Evolutionary conservation across 2,113 vertebrate species (phyloP), one percentile per base, ranked within the genome.

Genomic region (Acinonyx jubatus): DNA sequence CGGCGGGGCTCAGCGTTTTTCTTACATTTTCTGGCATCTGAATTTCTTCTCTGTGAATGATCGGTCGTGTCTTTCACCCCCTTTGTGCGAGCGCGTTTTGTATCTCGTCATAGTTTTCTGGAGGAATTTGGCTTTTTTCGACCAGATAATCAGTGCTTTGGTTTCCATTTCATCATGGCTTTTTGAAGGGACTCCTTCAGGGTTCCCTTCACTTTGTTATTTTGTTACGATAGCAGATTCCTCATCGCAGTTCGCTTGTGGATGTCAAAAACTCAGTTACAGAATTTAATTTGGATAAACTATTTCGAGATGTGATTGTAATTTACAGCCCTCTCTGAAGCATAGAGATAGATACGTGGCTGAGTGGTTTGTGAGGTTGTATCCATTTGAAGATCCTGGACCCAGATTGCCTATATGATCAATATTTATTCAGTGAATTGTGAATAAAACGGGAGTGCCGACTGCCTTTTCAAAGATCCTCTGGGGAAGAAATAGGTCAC

Each of bases 341-440:
- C 36, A 31, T 6, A 81, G 69, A 81, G 86, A 84, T 31, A 57
- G 76, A 87, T 15, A n/a, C 1, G 5, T 36, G 52, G 52, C 25
- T n/a, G n/a, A 87, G 23, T 73, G 91, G 63, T 91, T 63, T 85
- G 81, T 36, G 69, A 91, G 48, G 78, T 66, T 89, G 21, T 61
- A 48, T 85, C 66, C 73, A 71, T 85, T 93, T 95, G 65, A 33
- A 38, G 65, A 73, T 96, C 38, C 13, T 52, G 48, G 55, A 68
- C 31, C 61, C 38, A 88, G 91, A 91, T 88, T 82, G 36, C 50
- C 66, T 95, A 63, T 71, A 27, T 33, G 76, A 97, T 96, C 94
- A 96, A 94, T 94, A 96, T 85, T 88, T 95, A 95, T 85, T 79
- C 27, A 94, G 90, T 63, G 82, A 87, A 63, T 82, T 23, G 36